Conservation (phyloP, 37 sponge, comb jelly and placozoan species). For the Beroe ovata region DNA sequence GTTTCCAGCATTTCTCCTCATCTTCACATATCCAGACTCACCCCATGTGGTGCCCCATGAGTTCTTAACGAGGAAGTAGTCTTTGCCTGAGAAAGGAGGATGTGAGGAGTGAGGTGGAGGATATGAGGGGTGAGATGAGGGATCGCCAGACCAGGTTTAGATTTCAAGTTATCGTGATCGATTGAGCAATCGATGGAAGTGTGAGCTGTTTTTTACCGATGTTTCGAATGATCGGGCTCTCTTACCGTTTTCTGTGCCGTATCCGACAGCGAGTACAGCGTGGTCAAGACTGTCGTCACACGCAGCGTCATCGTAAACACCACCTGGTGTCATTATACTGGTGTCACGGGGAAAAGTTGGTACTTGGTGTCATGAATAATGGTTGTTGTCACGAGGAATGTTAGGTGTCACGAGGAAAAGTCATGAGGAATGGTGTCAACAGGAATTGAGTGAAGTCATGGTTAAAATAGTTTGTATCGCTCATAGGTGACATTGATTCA, state of each 20-base stretch:
- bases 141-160: background rate
- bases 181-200: too few species aligned
- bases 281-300: slow-evolving; percentile 38
- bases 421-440: background rate
- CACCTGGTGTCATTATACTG: too few species aligned
- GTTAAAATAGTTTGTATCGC: too few species aligned
- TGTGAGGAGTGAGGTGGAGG: background rate
- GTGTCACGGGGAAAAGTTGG: too few species aligned
- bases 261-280: slow-evolving; percentile 43
- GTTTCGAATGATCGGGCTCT: too few species aligned
- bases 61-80: slow-evolving; percentile 67
- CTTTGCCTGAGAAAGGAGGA: slow-evolving; percentile 11
- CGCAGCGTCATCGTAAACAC: slow-evolving; percentile 33
- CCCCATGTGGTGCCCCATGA: slow-evolving; percentile 48
- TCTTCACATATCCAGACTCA: slow-evolving; percentile 51
- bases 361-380: too few species aligned
- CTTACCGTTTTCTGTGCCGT: slow-evolving; percentile 34
- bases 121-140: background rate
- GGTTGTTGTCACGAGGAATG: too few species aligned
- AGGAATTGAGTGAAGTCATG: background rate
- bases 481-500: too few species aligned
- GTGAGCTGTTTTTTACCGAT: too few species aligned
- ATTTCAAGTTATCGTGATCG: background rate
- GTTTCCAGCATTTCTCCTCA: slow-evolving; percentile 45
- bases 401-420: too few species aligned